Percentiles rank a stretch among this genome's conserved stretches.
These are phyloP conservation scores for Dicycla oo DNA, from an alignment of 2,888 invertebrate genomes.

Conservation along the genomic window DNA sequence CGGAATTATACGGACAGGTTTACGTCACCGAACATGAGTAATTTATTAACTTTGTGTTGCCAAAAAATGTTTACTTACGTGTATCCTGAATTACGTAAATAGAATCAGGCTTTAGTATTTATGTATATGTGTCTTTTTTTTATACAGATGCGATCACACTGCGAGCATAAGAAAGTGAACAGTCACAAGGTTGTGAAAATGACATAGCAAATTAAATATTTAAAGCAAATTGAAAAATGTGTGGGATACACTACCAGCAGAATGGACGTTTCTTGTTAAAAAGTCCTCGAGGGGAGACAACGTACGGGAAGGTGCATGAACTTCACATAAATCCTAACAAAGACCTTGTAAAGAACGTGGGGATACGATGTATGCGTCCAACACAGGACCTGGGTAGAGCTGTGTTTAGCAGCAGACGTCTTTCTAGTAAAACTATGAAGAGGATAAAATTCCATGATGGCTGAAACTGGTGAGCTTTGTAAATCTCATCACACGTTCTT, in stretches of 20 bases:
- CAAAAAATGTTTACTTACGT: slow-evolving; percentile 73
- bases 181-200: neutral
- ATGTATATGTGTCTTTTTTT: slow-evolving; percentile 8
- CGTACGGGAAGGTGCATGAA: neutral
- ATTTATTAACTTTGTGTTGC: slow-evolving; percentile 69
- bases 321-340: neutral
- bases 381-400: neutral
- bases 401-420: neutral
- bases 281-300: no score
- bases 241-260: neutral
- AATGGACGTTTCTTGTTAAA: neutral
- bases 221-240: neutral
- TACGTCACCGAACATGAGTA: slow-evolving; percentile 57
- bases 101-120: slow-evolving; percentile 34
- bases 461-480: neutral
- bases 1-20: slow-evolving; percentile 36
- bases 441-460: neutral
- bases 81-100: slow-evolving; percentile 54
- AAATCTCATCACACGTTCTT: no score
- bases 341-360: neutral
- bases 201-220: neutral
- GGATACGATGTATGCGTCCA: neutral
- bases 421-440: neutral
- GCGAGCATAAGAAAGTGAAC: neutral
- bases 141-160: neutral